Evolutionary conservation across 92 coral and sea anemone genomes (phyloP).

Genomic region (Epizoanthus illoricatus): DNA sequence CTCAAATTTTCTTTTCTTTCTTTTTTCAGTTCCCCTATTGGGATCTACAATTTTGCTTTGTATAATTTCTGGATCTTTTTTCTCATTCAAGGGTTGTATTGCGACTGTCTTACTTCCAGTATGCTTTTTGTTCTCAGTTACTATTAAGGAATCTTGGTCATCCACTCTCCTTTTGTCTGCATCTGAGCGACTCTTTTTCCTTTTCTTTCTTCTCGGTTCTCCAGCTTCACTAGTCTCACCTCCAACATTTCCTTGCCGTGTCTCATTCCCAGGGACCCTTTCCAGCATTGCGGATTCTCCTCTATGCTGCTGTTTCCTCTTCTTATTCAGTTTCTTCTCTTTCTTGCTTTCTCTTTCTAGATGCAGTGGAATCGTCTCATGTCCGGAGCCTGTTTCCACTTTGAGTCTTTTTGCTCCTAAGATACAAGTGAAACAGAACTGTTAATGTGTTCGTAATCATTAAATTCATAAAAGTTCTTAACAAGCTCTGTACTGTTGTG

Average conservation of each 20-base stretch:
- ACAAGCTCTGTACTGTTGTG: too few relatives aligned
- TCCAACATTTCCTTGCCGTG: background rate
- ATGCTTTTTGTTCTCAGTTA: background rate
- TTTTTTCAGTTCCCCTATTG: background rate
- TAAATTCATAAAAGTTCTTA: too few relatives aligned
- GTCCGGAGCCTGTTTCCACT: background rate
- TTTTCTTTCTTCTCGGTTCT: slow-evolving; percentile 1
- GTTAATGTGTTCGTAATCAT: background rate
- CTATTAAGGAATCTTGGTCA: background rate
- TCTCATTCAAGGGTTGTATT: background rate
- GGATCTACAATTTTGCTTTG: background rate
- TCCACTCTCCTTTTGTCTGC: background rate
- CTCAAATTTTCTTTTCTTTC: background rate
- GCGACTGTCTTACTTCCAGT: background rate
- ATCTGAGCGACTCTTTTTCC: background rate
- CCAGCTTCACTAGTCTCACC: background rate
- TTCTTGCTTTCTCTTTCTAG: background rate
- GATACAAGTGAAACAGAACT: background rate
- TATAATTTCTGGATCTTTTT: background rate
- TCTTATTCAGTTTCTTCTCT: background rate
- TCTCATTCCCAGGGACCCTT: background rate
- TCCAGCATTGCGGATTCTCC: background rate
- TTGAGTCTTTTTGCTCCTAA: background rate
- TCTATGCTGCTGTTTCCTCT: background rate
- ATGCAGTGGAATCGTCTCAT: background rate